phyloP scores from a whole-genome alignment of 2,797 vertebrate genomes.

The Mormyrus proboscirostris region DNA sequence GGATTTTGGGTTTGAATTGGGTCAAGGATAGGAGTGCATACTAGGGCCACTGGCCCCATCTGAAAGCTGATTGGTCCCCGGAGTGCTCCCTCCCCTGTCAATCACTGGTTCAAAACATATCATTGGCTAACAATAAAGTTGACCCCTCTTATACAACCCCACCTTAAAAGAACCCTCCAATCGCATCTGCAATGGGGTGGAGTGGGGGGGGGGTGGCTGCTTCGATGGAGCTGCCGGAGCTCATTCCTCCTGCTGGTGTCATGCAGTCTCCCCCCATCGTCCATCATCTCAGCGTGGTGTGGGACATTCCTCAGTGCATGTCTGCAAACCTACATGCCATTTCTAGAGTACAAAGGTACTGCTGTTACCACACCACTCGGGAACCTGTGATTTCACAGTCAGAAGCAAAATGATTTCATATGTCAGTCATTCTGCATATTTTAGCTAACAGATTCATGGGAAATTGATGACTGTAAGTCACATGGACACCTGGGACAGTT shows the following conservation, averaged over 20 bases:
- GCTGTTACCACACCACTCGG: not conserved
- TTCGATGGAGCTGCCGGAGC: not conserved
- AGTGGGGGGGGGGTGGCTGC: not conserved
- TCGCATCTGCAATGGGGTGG: not conserved
- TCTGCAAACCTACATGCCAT: not conserved
- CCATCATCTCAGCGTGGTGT: not conserved
- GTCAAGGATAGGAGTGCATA: not conserved
- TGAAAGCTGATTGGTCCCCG: not conserved
- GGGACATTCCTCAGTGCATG: not conserved
- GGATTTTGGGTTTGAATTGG: not conserved
- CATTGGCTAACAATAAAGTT: not conserved
- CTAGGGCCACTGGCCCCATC: not conserved
- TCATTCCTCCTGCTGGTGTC: not conserved
- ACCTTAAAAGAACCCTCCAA: not conserved
- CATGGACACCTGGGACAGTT: not conserved
- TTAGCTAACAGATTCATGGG: not conserved
- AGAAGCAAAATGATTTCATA: not conserved
- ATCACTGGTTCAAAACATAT: not conserved
- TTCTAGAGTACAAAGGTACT: not conserved
- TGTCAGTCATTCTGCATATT: not conserved
- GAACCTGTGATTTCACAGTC: not conserved
- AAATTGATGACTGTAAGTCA: not conserved
- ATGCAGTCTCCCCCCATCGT: not conserved
- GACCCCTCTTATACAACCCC: not conserved
- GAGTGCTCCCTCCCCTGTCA: not conserved